Evolutionary conservation across 2,113 vertebrate genomes (phyloP).

Genomic region (Dasypus novemcinctus): DNA sequence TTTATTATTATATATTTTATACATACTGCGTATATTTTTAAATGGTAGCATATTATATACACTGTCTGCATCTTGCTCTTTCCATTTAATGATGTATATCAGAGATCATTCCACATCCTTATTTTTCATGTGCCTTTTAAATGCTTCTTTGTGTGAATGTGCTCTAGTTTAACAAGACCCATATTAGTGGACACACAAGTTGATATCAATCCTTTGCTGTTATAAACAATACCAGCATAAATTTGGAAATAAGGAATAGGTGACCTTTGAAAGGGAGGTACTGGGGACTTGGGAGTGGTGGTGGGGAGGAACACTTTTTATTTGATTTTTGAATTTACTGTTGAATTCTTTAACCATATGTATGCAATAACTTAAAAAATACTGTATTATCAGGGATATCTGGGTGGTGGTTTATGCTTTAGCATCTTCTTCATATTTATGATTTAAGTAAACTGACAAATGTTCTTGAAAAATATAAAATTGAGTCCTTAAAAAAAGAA

Average conservation of each 20-base stretch:
- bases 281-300: not conserved
- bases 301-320: not conserved
- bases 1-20: not conserved
- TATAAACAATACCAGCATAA: not conserved
- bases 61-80: not conserved
- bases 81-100: not conserved
- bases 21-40: not conserved
- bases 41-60: not conserved
- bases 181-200: not conserved
- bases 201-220: not conserved
- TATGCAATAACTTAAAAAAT: not conserved
- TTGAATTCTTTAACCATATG: not conserved
- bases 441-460: not conserved
- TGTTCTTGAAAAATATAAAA: not conserved
- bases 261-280: not conserved
- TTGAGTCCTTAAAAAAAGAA: not conserved
- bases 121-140: not conserved
- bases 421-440: not conserved
- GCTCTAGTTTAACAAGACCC: not conserved
- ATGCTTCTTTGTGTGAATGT: not conserved
- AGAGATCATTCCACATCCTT: not conserved
- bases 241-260: not conserved
- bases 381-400: not conserved
- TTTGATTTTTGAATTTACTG: not conserved
- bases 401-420: not conserved